phyloP scores from a whole-genome alignment of 2,888 invertebrate species.

The Liposcelis brunnea region DNA sequence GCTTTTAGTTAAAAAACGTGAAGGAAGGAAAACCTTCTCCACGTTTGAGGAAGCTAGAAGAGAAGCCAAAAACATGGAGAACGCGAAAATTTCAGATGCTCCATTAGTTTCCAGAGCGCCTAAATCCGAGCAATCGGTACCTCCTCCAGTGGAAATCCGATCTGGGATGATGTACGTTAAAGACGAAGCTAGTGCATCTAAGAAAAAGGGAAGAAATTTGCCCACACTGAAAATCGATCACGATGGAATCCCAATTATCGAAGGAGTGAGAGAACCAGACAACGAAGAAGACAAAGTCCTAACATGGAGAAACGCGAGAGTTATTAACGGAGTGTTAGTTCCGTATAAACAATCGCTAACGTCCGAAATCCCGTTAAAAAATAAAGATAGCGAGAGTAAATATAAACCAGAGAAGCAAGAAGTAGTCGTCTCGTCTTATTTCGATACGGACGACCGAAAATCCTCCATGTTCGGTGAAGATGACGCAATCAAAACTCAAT shows the following conservation, averaged over 20 bases:
- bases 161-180: constrained; percentile 45
- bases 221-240: constrained; percentile 36
- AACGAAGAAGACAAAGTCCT: constrained; percentile 60
- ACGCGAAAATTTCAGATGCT: not conserved
- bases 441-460: constrained; percentile 21
- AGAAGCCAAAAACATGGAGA: constrained; percentile 23
- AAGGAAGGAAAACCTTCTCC: constrained; percentile 32
- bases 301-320: constrained; percentile 75
- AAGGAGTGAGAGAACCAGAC: constrained; percentile 68
- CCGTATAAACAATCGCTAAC: constrained; percentile 48
- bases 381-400: not conserved
- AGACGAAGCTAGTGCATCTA: constrained; percentile 23
- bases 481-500: not conserved
- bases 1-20: constrained; percentile 54
- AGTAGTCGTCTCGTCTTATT: constrained; percentile 12
- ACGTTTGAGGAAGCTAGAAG: constrained; percentile 15
- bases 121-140: constrained; percentile 33
- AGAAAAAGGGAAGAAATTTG: constrained; percentile 45
- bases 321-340: constrained; percentile 65
- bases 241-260: constrained; percentile 63
- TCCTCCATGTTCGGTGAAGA: constrained; percentile 5
- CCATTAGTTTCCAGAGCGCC: constrained; percentile 23
- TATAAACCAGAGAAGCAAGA: constrained; percentile 1
- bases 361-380: not conserved
- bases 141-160: constrained; percentile 48